Evolutionary conservation across 2,797 vertebrate species (phyloP).

Genomic region (Strix occidentalis): DNA sequence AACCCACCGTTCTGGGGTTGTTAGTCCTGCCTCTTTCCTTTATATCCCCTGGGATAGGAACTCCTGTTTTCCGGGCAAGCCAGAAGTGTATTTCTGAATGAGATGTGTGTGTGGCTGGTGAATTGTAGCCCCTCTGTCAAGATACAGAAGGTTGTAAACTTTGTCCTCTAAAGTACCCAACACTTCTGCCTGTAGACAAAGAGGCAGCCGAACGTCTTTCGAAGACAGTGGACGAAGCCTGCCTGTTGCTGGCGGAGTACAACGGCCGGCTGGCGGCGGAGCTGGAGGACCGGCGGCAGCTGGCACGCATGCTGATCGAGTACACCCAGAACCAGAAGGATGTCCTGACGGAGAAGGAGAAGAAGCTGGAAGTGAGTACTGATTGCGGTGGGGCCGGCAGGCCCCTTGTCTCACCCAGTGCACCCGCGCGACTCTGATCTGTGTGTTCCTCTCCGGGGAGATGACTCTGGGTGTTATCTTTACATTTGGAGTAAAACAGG

Average conservation of each 20-base stretch:
- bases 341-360: constrained; percentile 91
- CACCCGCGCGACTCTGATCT: fast-evolving
- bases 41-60: neutral
- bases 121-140: neutral
- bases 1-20: neutral
- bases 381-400: neutral
- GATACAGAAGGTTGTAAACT: neutral
- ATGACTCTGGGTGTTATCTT: neutral
- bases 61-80: neutral
- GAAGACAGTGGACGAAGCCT: constrained; percentile 97
- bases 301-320: constrained; percentile 95
- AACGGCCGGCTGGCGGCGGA: constrained; percentile 95
- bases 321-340: constrained; percentile 97
- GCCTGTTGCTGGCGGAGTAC: constrained; percentile 94
- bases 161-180: neutral
- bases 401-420: fast-evolving
- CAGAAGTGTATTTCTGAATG: neutral
- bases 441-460: fast-evolving
- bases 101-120: neutral
- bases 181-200: constrained; percentile 82
- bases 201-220: constrained; percentile 95
- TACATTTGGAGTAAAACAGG: neutral
- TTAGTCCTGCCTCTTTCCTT: neutral
- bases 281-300: constrained; percentile 94
- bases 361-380: constrained; percentile 89